phyloP scores from a whole-genome alignment of 2,113 vertebrate species.

The Carollia perspicillata region DNA sequence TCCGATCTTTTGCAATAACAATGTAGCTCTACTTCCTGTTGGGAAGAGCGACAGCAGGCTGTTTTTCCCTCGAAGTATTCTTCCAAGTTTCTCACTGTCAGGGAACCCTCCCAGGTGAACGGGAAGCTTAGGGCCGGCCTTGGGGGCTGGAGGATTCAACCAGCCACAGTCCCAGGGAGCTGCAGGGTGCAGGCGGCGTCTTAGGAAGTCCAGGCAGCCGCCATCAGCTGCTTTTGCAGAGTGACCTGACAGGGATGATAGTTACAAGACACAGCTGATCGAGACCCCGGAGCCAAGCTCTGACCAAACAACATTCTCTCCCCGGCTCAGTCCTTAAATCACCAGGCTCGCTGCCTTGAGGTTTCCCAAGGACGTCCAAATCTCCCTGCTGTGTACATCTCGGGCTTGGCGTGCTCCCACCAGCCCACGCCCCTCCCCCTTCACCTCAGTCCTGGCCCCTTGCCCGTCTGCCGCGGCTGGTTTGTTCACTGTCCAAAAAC shows the following conservation, averaged over 20 bases:
- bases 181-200: background rate
- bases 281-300: constrained; percentile 55
- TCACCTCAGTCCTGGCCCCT: constrained; percentile 73
- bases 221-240: constrained; percentile 54
- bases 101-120: background rate
- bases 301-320: constrained; percentile 71
- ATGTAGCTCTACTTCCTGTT: background rate
- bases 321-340: constrained; percentile 65
- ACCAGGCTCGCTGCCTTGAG: constrained; percentile 62
- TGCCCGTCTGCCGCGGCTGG: constrained; percentile 76
- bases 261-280: constrained; percentile 71
- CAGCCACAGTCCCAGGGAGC: background rate
- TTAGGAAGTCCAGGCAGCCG: background rate
- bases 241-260: constrained; percentile 28
- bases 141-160: background rate
- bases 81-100: background rate
- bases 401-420: constrained; percentile 60
- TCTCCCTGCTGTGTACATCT: constrained; percentile 68
- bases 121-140: background rate
- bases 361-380: constrained; percentile 68
- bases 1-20: background rate
- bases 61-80: background rate
- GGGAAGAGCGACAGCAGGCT: background rate
- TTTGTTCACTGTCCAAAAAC: constrained; percentile 80
- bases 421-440: constrained; percentile 13